Conservation (phyloP, 1,140 invertebrate genomes). For the Planococcus citri region DNA sequence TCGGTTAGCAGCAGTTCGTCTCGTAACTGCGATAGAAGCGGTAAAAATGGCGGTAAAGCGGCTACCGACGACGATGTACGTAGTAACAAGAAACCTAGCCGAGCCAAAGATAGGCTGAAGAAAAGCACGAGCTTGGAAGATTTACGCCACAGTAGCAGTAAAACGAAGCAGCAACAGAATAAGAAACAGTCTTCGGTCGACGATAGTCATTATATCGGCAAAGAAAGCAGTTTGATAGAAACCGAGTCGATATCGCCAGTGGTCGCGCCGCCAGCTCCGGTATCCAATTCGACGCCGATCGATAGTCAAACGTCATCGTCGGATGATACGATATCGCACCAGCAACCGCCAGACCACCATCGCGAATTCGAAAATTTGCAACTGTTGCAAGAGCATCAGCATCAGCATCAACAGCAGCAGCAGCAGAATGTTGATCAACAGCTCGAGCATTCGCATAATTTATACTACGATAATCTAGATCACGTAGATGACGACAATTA, state of each 20-base stretch:
- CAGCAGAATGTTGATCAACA: not conserved
- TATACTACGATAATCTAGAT: constrained; percentile 4
- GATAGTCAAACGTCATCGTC: not conserved
- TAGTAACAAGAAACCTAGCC: constrained; percentile 20
- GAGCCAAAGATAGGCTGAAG: constrained; percentile 25
- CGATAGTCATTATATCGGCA: constrained; percentile 22
- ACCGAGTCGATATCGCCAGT: too few relatives aligned
- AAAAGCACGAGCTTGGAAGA: constrained; percentile 41
- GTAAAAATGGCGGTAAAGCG: constrained; percentile 25
- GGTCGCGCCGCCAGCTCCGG: not conserved
- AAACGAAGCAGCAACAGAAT: constrained; percentile 25
- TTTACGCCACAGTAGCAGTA: constrained; percentile 35
- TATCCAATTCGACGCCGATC: not conserved
- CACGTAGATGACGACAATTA: not conserved
- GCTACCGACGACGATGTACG: constrained; percentile 23
- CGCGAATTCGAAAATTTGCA: too few relatives aligned
- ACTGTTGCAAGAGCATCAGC: too few relatives aligned
- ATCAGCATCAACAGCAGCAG: not conserved
- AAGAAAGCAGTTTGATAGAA: not conserved
- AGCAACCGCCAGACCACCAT: too few relatives aligned
- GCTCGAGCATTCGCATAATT: not conserved
- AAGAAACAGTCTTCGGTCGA: constrained; percentile 35
- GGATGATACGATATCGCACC: not conserved
- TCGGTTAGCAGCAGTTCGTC: not conserved
- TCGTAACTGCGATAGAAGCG: not conserved